A percentile compares a stretch with the other conserved stretches of the same genome.
phyloP scores from a whole-genome alignment of 2,113 vertebrate species.

The Bombycilla garrulus region DNA sequence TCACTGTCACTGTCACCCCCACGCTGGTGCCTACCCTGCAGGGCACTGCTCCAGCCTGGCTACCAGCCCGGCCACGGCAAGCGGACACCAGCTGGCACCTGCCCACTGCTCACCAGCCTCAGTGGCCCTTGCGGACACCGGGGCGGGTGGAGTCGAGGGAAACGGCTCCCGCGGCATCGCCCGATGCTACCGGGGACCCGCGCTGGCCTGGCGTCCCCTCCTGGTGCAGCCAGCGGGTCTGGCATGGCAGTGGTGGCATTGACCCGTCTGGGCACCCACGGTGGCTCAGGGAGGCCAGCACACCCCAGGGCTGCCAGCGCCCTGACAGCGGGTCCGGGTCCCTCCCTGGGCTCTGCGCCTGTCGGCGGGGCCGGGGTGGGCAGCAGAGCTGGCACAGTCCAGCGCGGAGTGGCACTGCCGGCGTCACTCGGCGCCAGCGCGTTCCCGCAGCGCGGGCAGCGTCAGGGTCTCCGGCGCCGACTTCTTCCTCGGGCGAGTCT shows the following conservation, averaged over 20 bases:
- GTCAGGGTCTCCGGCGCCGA: slow-evolving; percentile 71
- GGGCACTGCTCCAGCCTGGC: neutral
- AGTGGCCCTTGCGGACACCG: neutral
- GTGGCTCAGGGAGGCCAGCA: neutral
- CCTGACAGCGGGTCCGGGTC: neutral
- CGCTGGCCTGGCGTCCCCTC: neutral
- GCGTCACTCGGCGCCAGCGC: slow-evolving; percentile 6
- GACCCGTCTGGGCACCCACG: neutral
- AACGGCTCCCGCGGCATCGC: neutral
- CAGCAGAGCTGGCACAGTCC: neutral
- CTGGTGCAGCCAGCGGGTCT: neutral
- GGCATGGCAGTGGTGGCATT: neutral
- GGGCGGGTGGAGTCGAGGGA: accelerated
- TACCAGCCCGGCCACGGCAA: neutral
- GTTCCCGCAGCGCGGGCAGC: slow-evolving; percentile 60
- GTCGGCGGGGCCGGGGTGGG: neutral
- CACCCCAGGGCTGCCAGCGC: neutral
- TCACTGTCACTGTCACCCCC: neutral
- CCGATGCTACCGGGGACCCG: neutral
- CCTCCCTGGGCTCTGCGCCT: neutral
- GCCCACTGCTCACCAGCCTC: neutral
- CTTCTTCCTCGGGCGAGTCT: slow-evolving; percentile 69
- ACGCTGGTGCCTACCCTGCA: neutral
- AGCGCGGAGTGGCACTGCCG: accelerated
- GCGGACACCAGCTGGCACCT: neutral